phyloP scores from a whole-genome alignment of 2,888 invertebrate genomes.

The Lasioglossum pauxillum region DNA sequence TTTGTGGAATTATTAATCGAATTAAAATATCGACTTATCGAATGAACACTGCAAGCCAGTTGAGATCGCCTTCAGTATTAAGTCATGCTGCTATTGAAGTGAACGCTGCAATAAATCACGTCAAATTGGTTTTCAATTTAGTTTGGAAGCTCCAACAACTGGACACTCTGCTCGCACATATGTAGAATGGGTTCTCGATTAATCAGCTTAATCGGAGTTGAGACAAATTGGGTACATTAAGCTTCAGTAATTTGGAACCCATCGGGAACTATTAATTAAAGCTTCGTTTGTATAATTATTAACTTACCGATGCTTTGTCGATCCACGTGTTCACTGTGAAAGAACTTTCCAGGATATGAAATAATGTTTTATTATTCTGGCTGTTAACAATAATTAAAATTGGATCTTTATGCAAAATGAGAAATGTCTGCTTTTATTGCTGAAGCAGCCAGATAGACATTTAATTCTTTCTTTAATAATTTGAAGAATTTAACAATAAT shows the following conservation, averaged over 20 bases:
- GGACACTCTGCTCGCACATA: not conserved
- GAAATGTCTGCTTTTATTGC: too few relatives aligned
- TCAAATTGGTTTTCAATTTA: conserved; percentile 16
- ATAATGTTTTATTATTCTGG: too few relatives aligned
- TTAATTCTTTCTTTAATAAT: too few relatives aligned
- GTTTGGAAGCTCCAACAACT: conserved; percentile 1
- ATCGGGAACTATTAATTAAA: conserved; percentile 9
- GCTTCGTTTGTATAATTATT: not conserved
- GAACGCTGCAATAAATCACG: not conserved
- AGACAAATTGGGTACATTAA: not conserved
- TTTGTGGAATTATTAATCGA: not conserved
- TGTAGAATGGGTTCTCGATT: conserved; percentile 6
- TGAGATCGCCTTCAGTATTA: not conserved
- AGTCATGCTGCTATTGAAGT: not conserved
- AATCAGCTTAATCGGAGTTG: conserved; percentile 14
- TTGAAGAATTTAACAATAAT: too few relatives aligned
- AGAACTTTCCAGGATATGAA: not conserved
- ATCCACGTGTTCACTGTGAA: not conserved
- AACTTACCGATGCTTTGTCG: not conserved
- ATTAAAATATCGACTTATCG: not conserved
- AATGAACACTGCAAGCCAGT: not conserved
- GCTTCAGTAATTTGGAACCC: not conserved
- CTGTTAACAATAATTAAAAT: too few relatives aligned
- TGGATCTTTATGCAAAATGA: too few relatives aligned
- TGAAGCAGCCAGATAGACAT: too few relatives aligned